Conservation (phyloP, 64 coral and sea anemone genomes). For the Dendrophyllia cribrosa region DNA sequence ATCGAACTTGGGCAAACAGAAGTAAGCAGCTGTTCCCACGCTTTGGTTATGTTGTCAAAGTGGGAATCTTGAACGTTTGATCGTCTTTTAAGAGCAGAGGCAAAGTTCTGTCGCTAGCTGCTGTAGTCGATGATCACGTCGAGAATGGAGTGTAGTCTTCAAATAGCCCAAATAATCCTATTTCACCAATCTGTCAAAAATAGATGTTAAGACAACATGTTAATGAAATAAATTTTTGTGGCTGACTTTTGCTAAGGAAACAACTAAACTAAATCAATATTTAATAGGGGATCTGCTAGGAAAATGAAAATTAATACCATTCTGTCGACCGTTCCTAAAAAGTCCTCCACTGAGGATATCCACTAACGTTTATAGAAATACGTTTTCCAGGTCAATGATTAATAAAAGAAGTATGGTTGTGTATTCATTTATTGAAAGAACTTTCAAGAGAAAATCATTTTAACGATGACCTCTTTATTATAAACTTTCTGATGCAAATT, state of each 20-base stretch:
- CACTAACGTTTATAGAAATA: too few species aligned
- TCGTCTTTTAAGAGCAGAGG: background rate
- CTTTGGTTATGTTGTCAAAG: background rate
- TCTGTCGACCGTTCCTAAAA: background rate
- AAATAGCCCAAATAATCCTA: background rate
- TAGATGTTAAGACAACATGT: background rate
- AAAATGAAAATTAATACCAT: background rate
- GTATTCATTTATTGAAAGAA: background rate
- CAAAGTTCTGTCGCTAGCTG: background rate
- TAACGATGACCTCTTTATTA: background rate
- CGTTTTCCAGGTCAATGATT: too few species aligned
- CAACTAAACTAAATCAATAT: constrained; percentile 31
- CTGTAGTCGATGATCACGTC: background rate
- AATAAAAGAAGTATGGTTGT: background rate
- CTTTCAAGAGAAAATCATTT: background rate
- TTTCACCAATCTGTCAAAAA: constrained; percentile 36
- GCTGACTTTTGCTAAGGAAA: constrained; percentile 18
- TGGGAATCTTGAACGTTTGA: background rate
- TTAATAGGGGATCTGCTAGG: constrained; percentile 15
- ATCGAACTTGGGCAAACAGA: constrained; percentile 10
- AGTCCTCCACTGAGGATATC: too few species aligned
- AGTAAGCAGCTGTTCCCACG: background rate
- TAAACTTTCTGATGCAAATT: constrained; percentile 5
- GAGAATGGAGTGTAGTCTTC: background rate
- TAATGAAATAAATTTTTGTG: constrained; percentile 25